phyloP scores from a whole-genome alignment of 2,113 vertebrate genomes.

The Rhinichthys klamathensis region DNA sequence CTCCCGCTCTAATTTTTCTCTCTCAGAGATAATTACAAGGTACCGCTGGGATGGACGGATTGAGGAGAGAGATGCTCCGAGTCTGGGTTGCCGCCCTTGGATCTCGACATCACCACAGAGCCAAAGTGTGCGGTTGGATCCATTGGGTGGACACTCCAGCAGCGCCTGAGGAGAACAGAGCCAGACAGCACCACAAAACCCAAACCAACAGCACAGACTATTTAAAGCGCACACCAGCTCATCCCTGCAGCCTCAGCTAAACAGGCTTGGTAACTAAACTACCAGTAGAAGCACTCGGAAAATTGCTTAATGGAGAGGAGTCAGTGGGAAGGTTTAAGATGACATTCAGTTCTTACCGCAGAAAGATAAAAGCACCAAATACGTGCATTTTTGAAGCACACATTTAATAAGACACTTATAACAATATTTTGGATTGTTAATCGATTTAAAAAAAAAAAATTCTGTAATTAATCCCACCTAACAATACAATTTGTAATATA shows the following conservation, averaged over 20 bases:
- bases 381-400: background rate
- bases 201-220: constrained; percentile 49
- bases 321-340: background rate
- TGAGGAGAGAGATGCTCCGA: constrained; percentile 64
- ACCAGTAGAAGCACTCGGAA: constrained; percentile 22
- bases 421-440: no score
- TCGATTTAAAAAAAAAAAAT: no score
- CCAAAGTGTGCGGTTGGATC: constrained; percentile 50
- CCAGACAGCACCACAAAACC: constrained; percentile 40
- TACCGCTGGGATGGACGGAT: constrained; percentile 57
- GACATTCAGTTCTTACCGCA: background rate
- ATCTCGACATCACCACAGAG: constrained; percentile 65
- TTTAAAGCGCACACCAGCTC: constrained; percentile 32
- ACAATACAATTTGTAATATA: no score
- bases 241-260: constrained; percentile 30
- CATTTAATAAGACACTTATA: no score
- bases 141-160: constrained; percentile 51
- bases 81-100: constrained; percentile 70
- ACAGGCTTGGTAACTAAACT: constrained; percentile 34
- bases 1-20: constrained; percentile 33
- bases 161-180: constrained; percentile 44
- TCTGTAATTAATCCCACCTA: no score
- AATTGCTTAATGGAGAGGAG: constrained; percentile 34
- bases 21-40: constrained; percentile 75
- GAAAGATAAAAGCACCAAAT: background rate